Evolutionary conservation across 2,888 invertebrate genomes (phyloP), one percentile per base, ranked within the genome.

Genomic region (Andrena praecox): DNA sequence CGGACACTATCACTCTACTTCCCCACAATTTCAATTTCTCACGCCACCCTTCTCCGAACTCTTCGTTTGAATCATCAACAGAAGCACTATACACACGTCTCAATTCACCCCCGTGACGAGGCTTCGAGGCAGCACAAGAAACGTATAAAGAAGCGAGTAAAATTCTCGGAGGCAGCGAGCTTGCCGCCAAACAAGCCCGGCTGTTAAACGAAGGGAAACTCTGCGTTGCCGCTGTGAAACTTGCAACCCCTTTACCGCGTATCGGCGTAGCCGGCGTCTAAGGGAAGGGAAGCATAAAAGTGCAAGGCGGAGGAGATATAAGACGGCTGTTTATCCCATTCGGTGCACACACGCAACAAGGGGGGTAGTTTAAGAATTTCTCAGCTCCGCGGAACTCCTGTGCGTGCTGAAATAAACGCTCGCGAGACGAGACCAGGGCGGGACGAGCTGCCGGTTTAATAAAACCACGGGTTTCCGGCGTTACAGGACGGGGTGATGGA

Each of bases 391-490:
- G 10, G 74, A 10, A 42, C 12, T 7, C 8, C 8, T 4, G 50
- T 12, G 56, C 20, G 24, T 27, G 56, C 24, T 27, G 56, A 33
- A 60, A 60, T 70, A 48, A 59, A 60, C 70, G 48, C 33, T 20
- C 8, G 54, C 54, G 10, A 10, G 8, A 1, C 2, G 54, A 8
- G 54, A 10, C 27, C 3, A 10, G 54, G 54, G 27, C 20, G 31
- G n/a, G 6, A 48, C 12, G 56, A 69, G 56, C 42, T 20, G 27
- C 62, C 24, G n/a, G 20, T 64, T 70, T 62, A 77, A 77, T 72
- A 77, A 77, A 77, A 72, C 77, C 60, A 54, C n/a, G 66, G n/a
- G 67, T 66, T 67, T 16, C 33, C 69, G 73, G 75, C 70, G 63
- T 66, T 16, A 48, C 66, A 59, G 59, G 33, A 35, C 35, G 33